These are phyloP conservation scores for Phyllostomus hastatus DNA, from an alignment of 2,113 vertebrate genomes.

Conservation along the genomic window DNA sequence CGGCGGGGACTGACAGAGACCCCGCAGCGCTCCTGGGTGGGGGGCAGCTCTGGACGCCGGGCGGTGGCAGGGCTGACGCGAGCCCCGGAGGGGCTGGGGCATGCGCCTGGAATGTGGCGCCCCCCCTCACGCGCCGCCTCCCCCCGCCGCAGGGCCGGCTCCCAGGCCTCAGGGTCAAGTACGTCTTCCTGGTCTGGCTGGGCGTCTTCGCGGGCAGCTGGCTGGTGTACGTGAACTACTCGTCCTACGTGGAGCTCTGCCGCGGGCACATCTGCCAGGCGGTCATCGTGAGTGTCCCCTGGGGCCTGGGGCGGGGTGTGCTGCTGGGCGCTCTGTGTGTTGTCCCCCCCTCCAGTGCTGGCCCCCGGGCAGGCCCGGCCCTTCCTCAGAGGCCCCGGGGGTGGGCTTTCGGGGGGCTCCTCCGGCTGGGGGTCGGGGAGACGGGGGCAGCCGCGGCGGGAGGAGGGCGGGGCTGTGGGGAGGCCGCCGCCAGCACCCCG, in stretches of 20 bases:
- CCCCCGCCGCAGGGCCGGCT: slow-evolving; percentile 85
- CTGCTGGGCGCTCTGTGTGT: too few relatives aligned
- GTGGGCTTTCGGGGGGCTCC: neutral
- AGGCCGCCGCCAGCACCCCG: neutral
- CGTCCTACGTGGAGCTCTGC: slow-evolving; percentile 94
- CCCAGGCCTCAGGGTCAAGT: slow-evolving; percentile 94
- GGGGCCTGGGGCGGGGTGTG: neutral
- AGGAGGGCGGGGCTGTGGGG: neutral
- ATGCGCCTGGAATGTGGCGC: accelerated
- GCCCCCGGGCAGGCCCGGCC: too few relatives aligned
- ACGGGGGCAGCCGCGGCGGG: accelerated
- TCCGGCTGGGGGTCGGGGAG: neutral
- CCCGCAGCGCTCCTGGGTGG: neutral
- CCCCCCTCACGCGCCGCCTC: neutral
- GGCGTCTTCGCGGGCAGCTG: slow-evolving; percentile 93
- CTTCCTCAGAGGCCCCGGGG: neutral
- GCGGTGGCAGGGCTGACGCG: accelerated
- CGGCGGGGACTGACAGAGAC: neutral
- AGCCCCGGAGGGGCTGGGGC: too few relatives aligned
- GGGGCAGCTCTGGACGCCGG: neutral
- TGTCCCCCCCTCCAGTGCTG: too few relatives aligned
- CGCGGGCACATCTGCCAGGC: slow-evolving; percentile 91
- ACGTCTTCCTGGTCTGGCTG: slow-evolving; percentile 93
- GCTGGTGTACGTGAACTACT: slow-evolving; percentile 94
- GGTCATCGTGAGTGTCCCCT: slow-evolving; percentile 90